Evolutionary conservation across 2,113 vertebrate genomes (phyloP), one percentile per base, ranked within the genome.

Genomic region (Ascaphus truei): DNA sequence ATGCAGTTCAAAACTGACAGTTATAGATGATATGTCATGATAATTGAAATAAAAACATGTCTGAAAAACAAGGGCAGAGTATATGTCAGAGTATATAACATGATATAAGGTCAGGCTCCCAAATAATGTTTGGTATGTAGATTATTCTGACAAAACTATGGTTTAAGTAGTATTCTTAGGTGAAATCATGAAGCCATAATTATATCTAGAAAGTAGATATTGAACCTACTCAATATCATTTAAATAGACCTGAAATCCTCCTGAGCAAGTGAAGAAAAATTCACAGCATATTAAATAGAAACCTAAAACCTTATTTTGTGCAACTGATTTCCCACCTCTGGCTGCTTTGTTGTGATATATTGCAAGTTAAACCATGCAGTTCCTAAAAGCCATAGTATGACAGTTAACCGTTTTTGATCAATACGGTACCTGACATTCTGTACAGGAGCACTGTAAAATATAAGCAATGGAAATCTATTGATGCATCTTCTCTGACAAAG

Each of bases 371-470:
- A 36, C 45, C 61, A 63, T 51, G 61, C 61, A 34, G 61, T 30
- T 63, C 47, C 26, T 51, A 51, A 63, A 63, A 63, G 47, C 31
- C 61, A 51, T 7, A 45, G 45, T 18, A 63, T 63, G 61, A 51
- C 61, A 63, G 61, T 30, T 63, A 63, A 63, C 45, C 45, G 51
- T 51, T 23, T 63, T 63, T 63, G 45, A 63, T 63, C 61, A 47
- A 63, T 63, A n/a, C n/a, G n/a, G n/a, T n/a, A 51, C 45, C 45
- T 51, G 61, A 51, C 61, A 51, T 50, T 51, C 27, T 27, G 33
- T n/a, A n/a, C n/a, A n/a, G n/a, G n/a, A n/a, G n/a, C 61, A 36
- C 41, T 30, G 61, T 63, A 50, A 33, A 63, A 63, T 51, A 63
- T 51, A 63, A 51, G 61, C 47, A 36, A n/a, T 22, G 51, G 30